phyloP scores from a whole-genome alignment of 1,140 invertebrate genomes.

The Cepaea nemoralis region DNA sequence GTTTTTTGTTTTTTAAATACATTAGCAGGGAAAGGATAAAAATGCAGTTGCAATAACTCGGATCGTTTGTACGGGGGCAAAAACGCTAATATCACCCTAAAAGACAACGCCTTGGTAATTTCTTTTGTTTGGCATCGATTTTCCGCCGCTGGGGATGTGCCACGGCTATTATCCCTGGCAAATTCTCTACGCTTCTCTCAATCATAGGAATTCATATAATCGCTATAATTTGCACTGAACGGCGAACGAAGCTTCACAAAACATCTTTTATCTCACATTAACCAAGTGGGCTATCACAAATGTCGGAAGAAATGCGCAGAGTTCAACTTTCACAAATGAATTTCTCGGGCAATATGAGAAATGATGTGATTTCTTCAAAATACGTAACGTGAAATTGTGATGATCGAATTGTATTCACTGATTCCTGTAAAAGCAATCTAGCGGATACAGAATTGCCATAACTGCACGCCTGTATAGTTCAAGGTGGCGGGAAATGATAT shows the following conservation, averaged over 20 bases:
- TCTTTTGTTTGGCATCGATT: slow-evolving; percentile 3
- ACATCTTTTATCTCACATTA: slow-evolving; percentile 3
- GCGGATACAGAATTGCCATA: no score
- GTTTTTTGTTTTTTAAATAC: no score
- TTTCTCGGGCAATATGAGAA: background rate
- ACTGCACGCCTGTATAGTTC: no score
- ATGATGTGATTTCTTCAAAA: background rate
- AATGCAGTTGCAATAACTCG: no score
- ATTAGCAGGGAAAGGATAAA: no score
- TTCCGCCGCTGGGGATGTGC: background rate
- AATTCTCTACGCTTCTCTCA: background rate
- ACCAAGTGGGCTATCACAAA: background rate
- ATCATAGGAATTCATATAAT: slow-evolving; percentile 4
- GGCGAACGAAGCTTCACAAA: background rate
- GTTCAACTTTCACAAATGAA: background rate
- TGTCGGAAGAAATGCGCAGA: background rate
- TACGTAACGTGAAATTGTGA: background rate
- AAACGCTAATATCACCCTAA: background rate
- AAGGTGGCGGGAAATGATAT: background rate
- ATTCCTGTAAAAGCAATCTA: no score
- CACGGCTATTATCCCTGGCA: background rate
- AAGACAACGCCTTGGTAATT: slow-evolving; percentile 13
- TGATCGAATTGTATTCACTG: background rate
- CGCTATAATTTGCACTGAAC: slow-evolving; percentile 10
- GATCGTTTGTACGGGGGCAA: background rate